Percentiles rank a stretch among this genome's conserved stretches.
Evolutionary conservation across 2,888 invertebrate species (phyloP).

Genomic region (Pseudococcus jackbeardsleyi): DNA sequence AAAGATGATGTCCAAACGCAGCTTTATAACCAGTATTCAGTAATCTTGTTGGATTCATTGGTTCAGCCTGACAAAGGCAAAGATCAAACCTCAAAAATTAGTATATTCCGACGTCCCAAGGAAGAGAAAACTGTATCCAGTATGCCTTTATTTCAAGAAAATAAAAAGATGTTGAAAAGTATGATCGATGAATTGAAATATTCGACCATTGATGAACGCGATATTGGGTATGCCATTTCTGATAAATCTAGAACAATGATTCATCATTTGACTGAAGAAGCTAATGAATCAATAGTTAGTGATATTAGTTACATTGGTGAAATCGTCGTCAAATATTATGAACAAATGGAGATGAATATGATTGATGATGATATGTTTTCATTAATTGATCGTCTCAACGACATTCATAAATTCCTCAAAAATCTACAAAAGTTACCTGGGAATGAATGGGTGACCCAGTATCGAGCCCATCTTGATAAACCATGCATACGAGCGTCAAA

Average conservation of each 20-base stretch:
- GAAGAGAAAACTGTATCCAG: background rate
- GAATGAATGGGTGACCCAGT: background rate
- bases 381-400: background rate
- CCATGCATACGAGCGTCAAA: background rate
- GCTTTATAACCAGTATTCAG: background rate
- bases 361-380: background rate
- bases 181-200: background rate
- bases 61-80: background rate
- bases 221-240: background rate
- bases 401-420: background rate
- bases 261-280: background rate
- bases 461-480: background rate
- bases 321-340: background rate
- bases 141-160: background rate
- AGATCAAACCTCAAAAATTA: background rate
- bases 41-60: background rate
- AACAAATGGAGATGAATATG: background rate
- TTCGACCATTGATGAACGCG: background rate
- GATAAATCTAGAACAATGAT: background rate
- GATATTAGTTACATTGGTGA: background rate
- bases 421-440: background rate
- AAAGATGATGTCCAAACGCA: background rate
- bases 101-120: background rate
- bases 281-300: background rate
- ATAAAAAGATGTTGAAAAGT: background rate